These are phyloP conservation scores for Hafferia zeledoni DNA, from an alignment of 2,797 vertebrate species.

Conservation along the genomic window DNA sequence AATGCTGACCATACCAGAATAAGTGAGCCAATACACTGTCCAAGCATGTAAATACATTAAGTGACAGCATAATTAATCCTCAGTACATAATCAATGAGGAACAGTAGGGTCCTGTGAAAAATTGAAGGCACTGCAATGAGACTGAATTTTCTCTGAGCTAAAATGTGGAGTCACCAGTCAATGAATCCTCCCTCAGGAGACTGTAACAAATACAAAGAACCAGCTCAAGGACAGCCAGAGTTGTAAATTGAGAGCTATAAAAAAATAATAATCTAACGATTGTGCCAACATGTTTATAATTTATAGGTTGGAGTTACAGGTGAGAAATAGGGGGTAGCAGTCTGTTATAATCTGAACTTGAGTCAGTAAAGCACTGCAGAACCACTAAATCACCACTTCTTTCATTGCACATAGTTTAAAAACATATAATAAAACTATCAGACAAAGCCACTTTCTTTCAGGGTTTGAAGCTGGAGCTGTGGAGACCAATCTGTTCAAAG, in stretches of 20 bases:
- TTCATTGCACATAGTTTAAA: slow-evolving; percentile 65
- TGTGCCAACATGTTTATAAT: slow-evolving; percentile 71
- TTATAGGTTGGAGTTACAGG: slow-evolving; percentile 67
- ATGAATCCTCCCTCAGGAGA: slow-evolving; percentile 69
- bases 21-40: slow-evolving; percentile 47
- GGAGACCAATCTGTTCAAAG: slow-evolving; percentile 53
- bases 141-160: slow-evolving; percentile 60
- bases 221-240: slow-evolving; percentile 70
- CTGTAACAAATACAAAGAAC: slow-evolving; percentile 56
- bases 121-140: slow-evolving; percentile 48
- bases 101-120: slow-evolving; percentile 63
- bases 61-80: slow-evolving; percentile 78
- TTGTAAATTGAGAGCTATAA: slow-evolving; percentile 74
- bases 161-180: slow-evolving; percentile 54
- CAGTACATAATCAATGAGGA: slow-evolving; percentile 68
- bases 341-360: slow-evolving; percentile 66
- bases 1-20: slow-evolving; percentile 27
- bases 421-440: slow-evolving; percentile 71
- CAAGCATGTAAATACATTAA: slow-evolving; percentile 66
- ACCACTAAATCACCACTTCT: slow-evolving; percentile 70
- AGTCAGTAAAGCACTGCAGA: slow-evolving; percentile 59
- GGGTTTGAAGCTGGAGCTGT: slow-evolving; percentile 27
- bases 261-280: slow-evolving; percentile 74
- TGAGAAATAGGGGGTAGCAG: slow-evolving; percentile 73
- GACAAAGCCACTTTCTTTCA: slow-evolving; percentile 57